Conservation (phyloP, 2,888 invertebrate genomes). For the Brachyopa scutellaris region DNA sequence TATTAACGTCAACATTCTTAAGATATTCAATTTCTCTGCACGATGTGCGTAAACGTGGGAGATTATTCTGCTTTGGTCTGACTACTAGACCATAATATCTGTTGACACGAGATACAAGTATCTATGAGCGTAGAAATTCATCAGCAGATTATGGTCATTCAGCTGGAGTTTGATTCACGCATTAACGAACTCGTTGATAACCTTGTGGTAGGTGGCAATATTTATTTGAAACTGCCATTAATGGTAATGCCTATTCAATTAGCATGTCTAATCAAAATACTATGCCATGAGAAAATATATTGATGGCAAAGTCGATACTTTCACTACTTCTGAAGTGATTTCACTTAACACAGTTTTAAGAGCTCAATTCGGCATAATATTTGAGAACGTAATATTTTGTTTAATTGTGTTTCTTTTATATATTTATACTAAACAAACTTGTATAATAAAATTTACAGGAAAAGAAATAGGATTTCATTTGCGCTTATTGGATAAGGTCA, state of each 20-base stretch:
- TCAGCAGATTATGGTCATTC: background rate
- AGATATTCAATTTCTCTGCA: background rate
- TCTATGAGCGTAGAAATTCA: background rate
- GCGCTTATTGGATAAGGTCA: too few relatives aligned
- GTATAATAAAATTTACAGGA: too few relatives aligned
- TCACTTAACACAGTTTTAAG: too few relatives aligned
- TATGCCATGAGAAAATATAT: background rate
- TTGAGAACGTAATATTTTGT: too few relatives aligned
- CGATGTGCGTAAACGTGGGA: background rate
- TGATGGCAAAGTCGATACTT: too few relatives aligned
- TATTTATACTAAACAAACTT: too few relatives aligned
- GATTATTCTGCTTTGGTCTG: too few relatives aligned
- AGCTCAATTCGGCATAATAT: too few relatives aligned
- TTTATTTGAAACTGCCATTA: background rate
- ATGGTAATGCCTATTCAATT: background rate
- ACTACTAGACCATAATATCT: background rate
- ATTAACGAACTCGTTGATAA: background rate
- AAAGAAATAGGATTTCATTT: too few relatives aligned
- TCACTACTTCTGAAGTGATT: too few relatives aligned
- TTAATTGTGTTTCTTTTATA: too few relatives aligned
- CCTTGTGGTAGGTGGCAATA: background rate
- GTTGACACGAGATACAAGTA: background rate
- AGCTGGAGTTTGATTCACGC: too few relatives aligned
- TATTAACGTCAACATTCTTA: background rate
- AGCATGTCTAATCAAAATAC: background rate